Base-by-base conservation (phyloP, 2,797 vertebrate genomes). In the Pseudocheirus occidentalis region DNA sequence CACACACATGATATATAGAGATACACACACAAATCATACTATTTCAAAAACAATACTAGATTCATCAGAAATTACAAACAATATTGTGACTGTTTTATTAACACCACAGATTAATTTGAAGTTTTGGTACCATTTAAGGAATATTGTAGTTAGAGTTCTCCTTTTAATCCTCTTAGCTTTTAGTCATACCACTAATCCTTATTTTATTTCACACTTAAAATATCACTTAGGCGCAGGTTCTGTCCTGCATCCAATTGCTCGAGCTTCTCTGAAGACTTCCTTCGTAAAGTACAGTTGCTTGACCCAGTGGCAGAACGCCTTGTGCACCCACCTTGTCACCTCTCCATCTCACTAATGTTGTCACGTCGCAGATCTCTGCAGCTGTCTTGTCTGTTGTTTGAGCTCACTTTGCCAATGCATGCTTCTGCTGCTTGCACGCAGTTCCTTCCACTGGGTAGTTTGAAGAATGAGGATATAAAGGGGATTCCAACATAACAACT, bases 231-330 rank as follows among this genome's bases (percentile, higher is more conserved):
- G 97, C 98, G 97, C 96, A 97, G 97, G 97, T 94, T 96, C 93
- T 94, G 53, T 12, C 89, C 96, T 94, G 95, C 92, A 34, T 96
- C 96, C 96, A 96, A 90, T 95, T 95, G 95, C 97, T 98, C 96
- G 93, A 94, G 96, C 98, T 97, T 97, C 98, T 97, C 0, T 94
- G 98, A 98, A 98, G 98, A 96, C 98, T 98, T 93, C 96, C 97
- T 96, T 94, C 81, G 55, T 98, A 95, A 96, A 14, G 97, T 97
- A 97, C 96, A 98, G 98, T 98, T 87, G 29, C 97, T 98, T 97
- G 97, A 97, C 96, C 97, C 97, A 95, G 93, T 87, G 62, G 96
- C 97, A 97, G 96, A 96, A 90, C 55, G 94, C 66, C 31, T 96
- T 92, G 96, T 96, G 95, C 97, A 3, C 24, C n/a, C 18, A 95